Conservation (phyloP, 2,797 vertebrate genomes). For the Decapterus maruadsi region DNA sequence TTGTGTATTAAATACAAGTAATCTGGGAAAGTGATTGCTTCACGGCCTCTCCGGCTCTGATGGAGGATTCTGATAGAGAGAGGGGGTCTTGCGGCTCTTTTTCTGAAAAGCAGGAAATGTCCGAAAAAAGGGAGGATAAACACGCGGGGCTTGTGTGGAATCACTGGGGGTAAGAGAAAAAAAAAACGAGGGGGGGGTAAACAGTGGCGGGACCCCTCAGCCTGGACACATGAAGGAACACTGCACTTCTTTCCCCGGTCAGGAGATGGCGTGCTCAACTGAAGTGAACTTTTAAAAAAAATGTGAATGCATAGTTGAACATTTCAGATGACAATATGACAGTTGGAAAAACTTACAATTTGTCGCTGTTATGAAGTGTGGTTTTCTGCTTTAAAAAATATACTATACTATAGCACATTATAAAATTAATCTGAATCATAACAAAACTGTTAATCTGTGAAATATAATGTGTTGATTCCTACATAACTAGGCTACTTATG, state of each 20-base stretch:
- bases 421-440: not conserved
- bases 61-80: conserved; percentile 83
- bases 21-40: conserved; percentile 97
- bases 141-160: conserved; percentile 77
- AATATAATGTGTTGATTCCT: not conserved
- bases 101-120: conserved; percentile 84
- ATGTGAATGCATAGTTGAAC: conserved; percentile 32
- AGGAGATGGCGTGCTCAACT: conserved; percentile 88
- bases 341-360: not conserved
- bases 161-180: conserved; percentile 74
- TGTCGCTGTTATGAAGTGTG: not conserved
- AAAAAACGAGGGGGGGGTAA: conserved; percentile 57
- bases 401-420: not conserved
- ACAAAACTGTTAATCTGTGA: not conserved
- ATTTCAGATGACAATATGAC: conserved; percentile 5
- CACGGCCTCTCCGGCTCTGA: conserved; percentile 87
- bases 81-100: conserved; percentile 55
- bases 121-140: conserved; percentile 77
- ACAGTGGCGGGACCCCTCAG: conserved; percentile 62
- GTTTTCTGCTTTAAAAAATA: too few relatives aligned
- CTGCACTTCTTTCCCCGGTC: conserved; percentile 63
- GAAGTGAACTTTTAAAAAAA: conserved; percentile 58
- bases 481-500: not conserved
- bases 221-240: not conserved
- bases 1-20: conserved; percentile 99